Percentiles rank a stretch among this genome's conserved stretches.
Evolutionary conservation across 1,140 invertebrate genomes (phyloP).

Genomic region (Panagrolaimus sp.): DNA sequence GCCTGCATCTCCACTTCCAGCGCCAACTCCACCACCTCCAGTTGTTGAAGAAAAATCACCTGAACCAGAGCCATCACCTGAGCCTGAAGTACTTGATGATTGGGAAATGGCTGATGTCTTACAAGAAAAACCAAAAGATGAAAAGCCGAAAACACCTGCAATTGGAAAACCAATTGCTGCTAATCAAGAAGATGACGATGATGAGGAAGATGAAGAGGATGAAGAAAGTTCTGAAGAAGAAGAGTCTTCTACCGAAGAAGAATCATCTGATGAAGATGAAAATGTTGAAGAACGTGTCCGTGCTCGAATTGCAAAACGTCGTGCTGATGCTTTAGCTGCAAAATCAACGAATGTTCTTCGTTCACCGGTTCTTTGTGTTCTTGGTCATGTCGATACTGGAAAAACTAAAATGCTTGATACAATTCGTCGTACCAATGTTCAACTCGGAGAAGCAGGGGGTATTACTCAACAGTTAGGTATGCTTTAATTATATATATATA

Average conservation of each 20-base stretch:
- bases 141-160: background rate
- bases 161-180: background rate
- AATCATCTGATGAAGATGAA: slow-evolving; percentile 31
- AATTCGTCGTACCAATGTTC: slow-evolving; percentile 84
- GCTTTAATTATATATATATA: slow-evolving; percentile 99
- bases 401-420: slow-evolving; percentile 99
- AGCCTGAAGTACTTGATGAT: slow-evolving; percentile 34
- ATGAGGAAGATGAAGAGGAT: slow-evolving; percentile 43
- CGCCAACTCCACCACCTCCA: background rate
- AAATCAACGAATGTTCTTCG: slow-evolving; percentile 73
- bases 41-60: slow-evolving; percentile 2
- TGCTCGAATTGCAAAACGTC: slow-evolving; percentile 32
- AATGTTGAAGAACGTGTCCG: slow-evolving; percentile 34
- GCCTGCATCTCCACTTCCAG: slow-evolving; percentile 20
- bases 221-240: slow-evolving; percentile 25
- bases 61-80: slow-evolving; percentile 12
- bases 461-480: slow-evolving; percentile 99
- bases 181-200: slow-evolving; percentile 32
- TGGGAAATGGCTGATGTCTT: slow-evolving; percentile 36
- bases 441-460: slow-evolving; percentile 96
- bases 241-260: slow-evolving; percentile 35
- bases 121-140: background rate
- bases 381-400: slow-evolving; percentile 99
- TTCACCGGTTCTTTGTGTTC: slow-evolving; percentile 91
- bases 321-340: slow-evolving; percentile 66